phyloP scores from a whole-genome alignment of 2,113 vertebrate genomes.

The Acrocephalus arundinaceus region DNA sequence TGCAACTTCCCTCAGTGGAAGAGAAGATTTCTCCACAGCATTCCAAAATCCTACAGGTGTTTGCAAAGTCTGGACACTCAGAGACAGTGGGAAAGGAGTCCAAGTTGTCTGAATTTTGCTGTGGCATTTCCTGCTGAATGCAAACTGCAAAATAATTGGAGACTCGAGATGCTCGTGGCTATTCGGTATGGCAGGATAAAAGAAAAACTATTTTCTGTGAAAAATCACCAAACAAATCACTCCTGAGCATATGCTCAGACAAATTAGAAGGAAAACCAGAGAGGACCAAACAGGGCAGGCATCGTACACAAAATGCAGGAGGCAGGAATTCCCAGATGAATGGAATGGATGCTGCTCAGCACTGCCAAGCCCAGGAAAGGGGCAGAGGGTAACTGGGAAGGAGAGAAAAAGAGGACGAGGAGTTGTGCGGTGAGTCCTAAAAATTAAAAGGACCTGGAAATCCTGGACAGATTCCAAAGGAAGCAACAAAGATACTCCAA shows the following conservation, averaged over 20 bases:
- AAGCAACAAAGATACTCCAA: background rate
- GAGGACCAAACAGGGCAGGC: too few species aligned
- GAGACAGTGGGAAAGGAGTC: background rate
- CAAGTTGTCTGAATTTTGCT: background rate
- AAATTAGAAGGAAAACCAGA: background rate
- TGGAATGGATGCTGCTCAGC: background rate
- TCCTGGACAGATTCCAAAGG: background rate
- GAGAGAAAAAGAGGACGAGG: background rate
- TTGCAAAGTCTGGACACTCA: background rate
- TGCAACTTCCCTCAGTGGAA: background rate
- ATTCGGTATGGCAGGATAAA: background rate
- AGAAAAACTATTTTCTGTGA: background rate
- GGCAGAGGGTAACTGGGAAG: background rate
- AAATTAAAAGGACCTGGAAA: background rate
- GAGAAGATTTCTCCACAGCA: rapidly evolving
- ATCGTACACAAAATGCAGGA: rapidly evolving
- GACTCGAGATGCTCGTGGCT: background rate
- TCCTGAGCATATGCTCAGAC: background rate
- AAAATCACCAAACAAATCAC: background rate
- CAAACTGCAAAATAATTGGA: background rate
- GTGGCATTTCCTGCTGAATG: background rate
- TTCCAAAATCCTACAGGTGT: background rate
- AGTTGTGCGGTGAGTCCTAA: background rate
- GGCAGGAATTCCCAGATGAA: background rate
- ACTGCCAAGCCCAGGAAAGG: background rate